These are phyloP conservation scores for Maccullochella peelii DNA, from an alignment of 2,113 vertebrate genomes.

Conservation along the genomic window DNA sequence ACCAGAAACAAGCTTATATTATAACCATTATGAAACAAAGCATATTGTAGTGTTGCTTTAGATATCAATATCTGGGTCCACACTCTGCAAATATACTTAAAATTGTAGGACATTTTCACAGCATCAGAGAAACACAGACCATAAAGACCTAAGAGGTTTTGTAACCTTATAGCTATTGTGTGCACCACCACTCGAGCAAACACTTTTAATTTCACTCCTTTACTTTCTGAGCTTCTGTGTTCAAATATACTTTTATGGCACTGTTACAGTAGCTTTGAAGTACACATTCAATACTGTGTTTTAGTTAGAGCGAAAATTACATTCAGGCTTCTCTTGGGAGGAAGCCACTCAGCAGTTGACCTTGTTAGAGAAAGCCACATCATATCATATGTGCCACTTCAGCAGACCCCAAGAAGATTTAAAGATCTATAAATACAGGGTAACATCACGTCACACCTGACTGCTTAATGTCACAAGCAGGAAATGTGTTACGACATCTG, in stretches of 20 bases:
- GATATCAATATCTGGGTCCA: constrained; percentile 31
- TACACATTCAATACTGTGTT: constrained; percentile 11
- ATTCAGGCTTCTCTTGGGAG: constrained; percentile 15
- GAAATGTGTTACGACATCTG: neutral
- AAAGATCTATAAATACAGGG: neutral
- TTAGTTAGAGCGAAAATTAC: constrained; percentile 9
- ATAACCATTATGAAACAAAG: constrained; percentile 20
- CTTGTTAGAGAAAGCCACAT: constrained; percentile 20
- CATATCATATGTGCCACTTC: constrained; percentile 11
- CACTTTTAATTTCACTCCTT: neutral
- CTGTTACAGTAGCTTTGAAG: constrained; percentile 8
- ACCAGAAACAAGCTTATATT: neutral
- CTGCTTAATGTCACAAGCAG: neutral
- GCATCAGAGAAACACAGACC: neutral
- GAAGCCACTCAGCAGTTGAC: constrained; percentile 13
- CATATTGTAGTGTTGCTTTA: neutral
- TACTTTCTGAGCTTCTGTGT: neutral
- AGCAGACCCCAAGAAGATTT: constrained; percentile 8
- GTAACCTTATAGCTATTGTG: neutral
- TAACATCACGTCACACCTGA: constrained; percentile 6
- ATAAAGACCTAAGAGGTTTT: neutral
- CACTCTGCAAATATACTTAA: constrained; percentile 8
- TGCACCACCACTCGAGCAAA: constrained; percentile 11
- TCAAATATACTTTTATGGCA: constrained; percentile 4
- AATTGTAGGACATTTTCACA: constrained; percentile 5